These are phyloP conservation scores for Cepaea hortensis DNA, from an alignment of 2,888 invertebrate species.

Conservation along the genomic window DNA sequence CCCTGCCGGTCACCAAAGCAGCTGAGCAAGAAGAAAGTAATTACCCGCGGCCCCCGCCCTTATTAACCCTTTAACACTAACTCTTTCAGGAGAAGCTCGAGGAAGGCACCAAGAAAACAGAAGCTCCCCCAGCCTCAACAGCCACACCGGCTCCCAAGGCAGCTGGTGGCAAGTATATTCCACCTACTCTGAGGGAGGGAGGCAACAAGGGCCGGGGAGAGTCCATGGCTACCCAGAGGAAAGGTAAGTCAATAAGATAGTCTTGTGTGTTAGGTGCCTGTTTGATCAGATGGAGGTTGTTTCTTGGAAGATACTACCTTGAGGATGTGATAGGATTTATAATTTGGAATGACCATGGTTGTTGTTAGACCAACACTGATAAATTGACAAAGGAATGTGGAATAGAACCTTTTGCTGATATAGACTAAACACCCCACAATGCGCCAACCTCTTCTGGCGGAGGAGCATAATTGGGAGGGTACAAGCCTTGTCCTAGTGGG, in stretches of 20 bases:
- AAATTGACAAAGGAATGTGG: too few relatives aligned
- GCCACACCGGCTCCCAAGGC: slow-evolving; percentile 60
- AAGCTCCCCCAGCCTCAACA: slow-evolving; percentile 62
- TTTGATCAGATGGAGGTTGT: not conserved
- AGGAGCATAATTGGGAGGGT: too few relatives aligned
- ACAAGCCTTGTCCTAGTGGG: too few relatives aligned
- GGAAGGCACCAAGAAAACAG: slow-evolving; percentile 76
- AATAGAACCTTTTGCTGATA: too few relatives aligned
- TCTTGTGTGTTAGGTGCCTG: not conserved
- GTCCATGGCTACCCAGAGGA: slow-evolving; percentile 80
- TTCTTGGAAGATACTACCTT: not conserved
- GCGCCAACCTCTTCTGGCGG: too few relatives aligned
- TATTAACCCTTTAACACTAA: not conserved
- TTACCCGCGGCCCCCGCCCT: not conserved
- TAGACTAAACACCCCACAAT: too few relatives aligned
- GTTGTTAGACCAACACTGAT: too few relatives aligned
- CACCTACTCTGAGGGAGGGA: slow-evolving; percentile 89
- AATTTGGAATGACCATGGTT: too few relatives aligned
- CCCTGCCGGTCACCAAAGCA: too few relatives aligned
- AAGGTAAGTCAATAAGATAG: slow-evolving; percentile 66
- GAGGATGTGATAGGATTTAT: not conserved
- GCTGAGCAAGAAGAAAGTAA: too few relatives aligned
- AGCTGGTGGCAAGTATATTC: slow-evolving; percentile 81
- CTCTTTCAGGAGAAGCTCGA: slow-evolving; percentile 63
- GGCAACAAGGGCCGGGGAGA: slow-evolving; percentile 85